These are phyloP conservation scores for Nasonia oneida DNA, from an alignment of 2,888 invertebrate genomes.

Conservation along the genomic window DNA sequence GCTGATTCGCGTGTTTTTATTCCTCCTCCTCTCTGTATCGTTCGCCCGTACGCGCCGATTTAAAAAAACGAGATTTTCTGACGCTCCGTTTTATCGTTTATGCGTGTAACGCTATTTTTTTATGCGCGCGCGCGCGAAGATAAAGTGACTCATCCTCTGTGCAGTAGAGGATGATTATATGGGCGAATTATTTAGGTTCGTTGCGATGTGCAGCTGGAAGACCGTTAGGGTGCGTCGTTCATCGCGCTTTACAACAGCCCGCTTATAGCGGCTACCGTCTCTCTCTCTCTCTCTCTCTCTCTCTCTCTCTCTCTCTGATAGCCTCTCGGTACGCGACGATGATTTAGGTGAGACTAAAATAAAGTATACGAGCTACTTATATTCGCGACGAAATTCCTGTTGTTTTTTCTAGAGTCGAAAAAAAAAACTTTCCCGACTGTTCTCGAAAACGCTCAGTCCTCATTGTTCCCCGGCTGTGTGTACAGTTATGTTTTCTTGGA, in stretches of 20 bases:
- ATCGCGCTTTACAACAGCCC: background rate
- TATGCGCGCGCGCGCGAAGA: too few relatives aligned
- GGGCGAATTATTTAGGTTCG: background rate
- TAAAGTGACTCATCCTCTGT: background rate
- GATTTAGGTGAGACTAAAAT: too few relatives aligned
- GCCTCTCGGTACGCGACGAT: too few relatives aligned
- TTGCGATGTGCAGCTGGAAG: background rate
- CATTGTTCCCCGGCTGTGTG: background rate
- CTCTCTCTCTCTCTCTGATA: too few relatives aligned
- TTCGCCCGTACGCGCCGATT: slow-evolving; percentile 15
- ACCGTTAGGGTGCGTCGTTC: slow-evolving; percentile 32
- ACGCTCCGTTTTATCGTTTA: background rate
- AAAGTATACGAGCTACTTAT: too few relatives aligned
- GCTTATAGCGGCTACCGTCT: too few relatives aligned
- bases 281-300: too few relatives aligned
- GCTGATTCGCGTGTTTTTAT: slow-evolving; percentile 27
- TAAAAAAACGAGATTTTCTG: background rate
- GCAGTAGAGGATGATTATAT: background rate
- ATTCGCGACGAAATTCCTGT: too few relatives aligned
- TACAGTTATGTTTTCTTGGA: slow-evolving; percentile 7
- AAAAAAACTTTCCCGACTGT: slow-evolving; percentile 1
- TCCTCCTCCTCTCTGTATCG: background rate
- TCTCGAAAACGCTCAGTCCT: background rate
- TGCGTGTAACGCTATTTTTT: too few relatives aligned
- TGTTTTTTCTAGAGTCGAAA: background rate